Evolutionary conservation across 2,113 vertebrate species (phyloP).

Genomic region (Peromyscus maniculatus): DNA sequence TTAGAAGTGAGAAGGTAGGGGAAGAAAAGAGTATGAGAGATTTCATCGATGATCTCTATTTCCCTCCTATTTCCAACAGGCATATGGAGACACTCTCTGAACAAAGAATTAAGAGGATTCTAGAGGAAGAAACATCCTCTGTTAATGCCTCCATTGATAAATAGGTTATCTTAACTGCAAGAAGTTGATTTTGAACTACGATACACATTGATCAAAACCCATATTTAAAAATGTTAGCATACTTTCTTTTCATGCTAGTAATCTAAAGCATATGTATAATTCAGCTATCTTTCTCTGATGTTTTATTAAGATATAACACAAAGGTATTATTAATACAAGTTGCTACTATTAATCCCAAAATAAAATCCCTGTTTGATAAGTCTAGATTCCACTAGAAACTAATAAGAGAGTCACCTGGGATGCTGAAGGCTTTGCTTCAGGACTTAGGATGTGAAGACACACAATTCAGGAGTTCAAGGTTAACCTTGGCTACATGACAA

Average conservation of each 20-base stretch:
- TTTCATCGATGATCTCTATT: not conserved
- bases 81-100: not conserved
- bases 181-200: conserved; percentile 9
- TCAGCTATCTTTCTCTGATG: conserved; percentile 6
- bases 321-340: not conserved
- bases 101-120: not conserved
- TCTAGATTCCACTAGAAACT: not conserved
- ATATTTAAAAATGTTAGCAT: not conserved
- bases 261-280: not conserved
- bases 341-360: not conserved
- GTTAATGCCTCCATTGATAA: not conserved
- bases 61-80: not conserved
- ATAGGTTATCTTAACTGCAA: not conserved
- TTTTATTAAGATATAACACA: not conserved
- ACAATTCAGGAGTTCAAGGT: not conserved
- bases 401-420: not conserved
- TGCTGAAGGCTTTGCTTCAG: not conserved
- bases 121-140: not conserved
- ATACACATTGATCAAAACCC: not conserved
- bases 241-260: not conserved
- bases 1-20: not conserved
- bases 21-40: not conserved
- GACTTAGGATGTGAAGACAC: not conserved
- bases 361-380: not conserved
- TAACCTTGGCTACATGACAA: not conserved